Conservation (phyloP, 2,888 invertebrate species). For the Muscina levida region DNA sequence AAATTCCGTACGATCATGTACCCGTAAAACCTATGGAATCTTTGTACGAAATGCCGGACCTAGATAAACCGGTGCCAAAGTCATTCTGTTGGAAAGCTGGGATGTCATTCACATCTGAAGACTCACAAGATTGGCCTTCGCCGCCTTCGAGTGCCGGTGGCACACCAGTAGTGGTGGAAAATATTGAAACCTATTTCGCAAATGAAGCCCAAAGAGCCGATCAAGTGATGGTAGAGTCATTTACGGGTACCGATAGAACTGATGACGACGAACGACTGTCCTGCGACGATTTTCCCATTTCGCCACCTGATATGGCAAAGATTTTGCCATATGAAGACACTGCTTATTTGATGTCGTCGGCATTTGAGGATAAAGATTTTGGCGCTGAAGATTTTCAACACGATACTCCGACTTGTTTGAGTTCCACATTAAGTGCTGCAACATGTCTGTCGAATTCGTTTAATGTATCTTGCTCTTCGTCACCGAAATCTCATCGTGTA, state of each 20-base stretch:
- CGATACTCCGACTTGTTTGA: conserved; percentile 76
- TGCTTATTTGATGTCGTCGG: conserved; percentile 77
- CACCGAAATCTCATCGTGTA: conserved; percentile 70
- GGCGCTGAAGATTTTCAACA: conserved; percentile 73
- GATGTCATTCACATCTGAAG: conserved; percentile 82
- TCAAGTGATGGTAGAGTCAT: conserved; percentile 88
- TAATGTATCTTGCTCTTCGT: conserved; percentile 76
- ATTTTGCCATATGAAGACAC: conserved; percentile 78
- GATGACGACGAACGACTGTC: conserved; percentile 81
- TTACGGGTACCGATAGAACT: conserved; percentile 83
- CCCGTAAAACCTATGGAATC: conserved; percentile 76
- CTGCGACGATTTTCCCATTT: conserved; percentile 78
- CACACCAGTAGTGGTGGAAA: conserved; percentile 85
- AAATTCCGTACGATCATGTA: conserved; percentile 82
- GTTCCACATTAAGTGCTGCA: conserved; percentile 77
- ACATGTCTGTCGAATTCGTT: conserved; percentile 77
- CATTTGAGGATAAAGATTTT: conserved; percentile 75
- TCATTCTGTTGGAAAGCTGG: conserved; percentile 79
- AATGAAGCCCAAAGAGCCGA: conserved; percentile 89
- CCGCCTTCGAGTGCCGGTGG: conserved; percentile 87
- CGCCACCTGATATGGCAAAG: conserved; percentile 77
- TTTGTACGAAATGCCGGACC: conserved; percentile 76
- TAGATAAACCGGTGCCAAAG: conserved; percentile 78
- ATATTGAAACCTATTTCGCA: conserved; percentile 90
- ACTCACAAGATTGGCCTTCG: conserved; percentile 90